A percentile compares a stretch with the other conserved stretches of the same genome.
phyloP scores from a whole-genome alignment of 92 coral and sea anemone genomes.

The Bergia sp. region DNA sequence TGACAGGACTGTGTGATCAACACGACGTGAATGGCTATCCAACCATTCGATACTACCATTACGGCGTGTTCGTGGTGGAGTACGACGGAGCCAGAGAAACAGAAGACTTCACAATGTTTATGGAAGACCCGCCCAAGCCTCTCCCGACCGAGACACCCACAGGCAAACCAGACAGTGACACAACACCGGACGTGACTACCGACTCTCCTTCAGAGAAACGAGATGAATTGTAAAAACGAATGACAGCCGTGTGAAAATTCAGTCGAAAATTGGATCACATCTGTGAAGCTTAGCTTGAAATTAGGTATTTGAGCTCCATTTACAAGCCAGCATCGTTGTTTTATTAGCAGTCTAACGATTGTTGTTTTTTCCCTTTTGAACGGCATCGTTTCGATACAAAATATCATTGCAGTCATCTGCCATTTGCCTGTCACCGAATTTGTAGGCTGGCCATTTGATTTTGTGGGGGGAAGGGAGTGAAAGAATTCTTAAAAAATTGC shows the following conservation, averaged over 20 bases:
- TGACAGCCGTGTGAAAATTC: not conserved
- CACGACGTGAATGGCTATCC: slow-evolving; percentile 94
- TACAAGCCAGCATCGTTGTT: not conserved
- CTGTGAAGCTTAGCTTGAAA: not conserved
- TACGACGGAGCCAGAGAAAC: slow-evolving; percentile 84
- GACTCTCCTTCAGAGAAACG: slow-evolving; percentile 33
- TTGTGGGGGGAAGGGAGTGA: no score
- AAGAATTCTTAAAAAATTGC: no score
- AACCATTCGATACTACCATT: slow-evolving; percentile 83
- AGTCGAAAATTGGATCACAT: not conserved
- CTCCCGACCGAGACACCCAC: slow-evolving; percentile 57
- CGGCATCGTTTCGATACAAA: not conserved
- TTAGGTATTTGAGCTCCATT: not conserved
- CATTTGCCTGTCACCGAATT: not conserved
- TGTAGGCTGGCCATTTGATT: no score
- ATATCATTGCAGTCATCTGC: not conserved
- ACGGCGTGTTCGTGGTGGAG: slow-evolving; percentile 75
- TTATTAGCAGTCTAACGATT: not conserved
- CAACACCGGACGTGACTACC: not conserved
- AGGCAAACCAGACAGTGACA: not conserved
- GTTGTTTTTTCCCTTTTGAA: not conserved
- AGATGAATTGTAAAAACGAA: slow-evolving; percentile 54
- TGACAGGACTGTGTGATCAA: slow-evolving; percentile 76
- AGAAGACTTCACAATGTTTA: slow-evolving; percentile 77
- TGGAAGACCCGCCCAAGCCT: slow-evolving; percentile 81